Percentiles rank a stretch among this genome's conserved stretches.
phyloP scores from a whole-genome alignment of 2,797 vertebrate species.

The Salmo trutta region DNA sequence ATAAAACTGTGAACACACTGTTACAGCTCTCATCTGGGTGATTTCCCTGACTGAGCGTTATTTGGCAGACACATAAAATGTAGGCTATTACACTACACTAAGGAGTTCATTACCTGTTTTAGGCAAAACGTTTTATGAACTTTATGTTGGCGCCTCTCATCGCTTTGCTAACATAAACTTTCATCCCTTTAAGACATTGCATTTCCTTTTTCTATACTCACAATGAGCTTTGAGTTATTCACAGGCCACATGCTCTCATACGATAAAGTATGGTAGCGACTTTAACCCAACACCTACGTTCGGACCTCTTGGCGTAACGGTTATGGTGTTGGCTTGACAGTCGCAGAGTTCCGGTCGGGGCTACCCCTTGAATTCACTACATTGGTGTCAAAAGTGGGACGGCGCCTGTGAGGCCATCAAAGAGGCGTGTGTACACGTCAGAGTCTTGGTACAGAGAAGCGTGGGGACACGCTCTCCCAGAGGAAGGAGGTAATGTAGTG shows the following conservation, averaged over 20 bases:
- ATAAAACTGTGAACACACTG: neutral
- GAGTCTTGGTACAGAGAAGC: too few species aligned
- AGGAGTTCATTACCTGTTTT: neutral
- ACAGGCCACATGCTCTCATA: neutral
- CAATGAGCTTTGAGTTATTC: neutral
- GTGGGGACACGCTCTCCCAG: too few species aligned
- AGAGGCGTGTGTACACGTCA: too few species aligned
- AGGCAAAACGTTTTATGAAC: neutral
- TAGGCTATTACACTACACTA: neutral
- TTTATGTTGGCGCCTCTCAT: neutral
- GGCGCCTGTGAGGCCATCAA: neutral
- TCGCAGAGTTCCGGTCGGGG: neutral
- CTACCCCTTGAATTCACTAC: neutral
- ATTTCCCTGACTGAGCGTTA: neutral
- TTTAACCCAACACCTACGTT: neutral
- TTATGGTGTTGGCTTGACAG: neutral
- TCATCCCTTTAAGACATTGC: neutral
- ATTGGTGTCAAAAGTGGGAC: neutral
- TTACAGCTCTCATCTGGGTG: neutral
- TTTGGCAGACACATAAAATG: neutral
- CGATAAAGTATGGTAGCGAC: neutral
- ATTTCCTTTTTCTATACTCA: neutral
- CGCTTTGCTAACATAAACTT: neutral
- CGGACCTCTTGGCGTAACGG: neutral
- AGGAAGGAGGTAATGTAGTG: too few species aligned